Conservation (phyloP, 2,797 vertebrate species). For the Botia almorhae region DNA sequence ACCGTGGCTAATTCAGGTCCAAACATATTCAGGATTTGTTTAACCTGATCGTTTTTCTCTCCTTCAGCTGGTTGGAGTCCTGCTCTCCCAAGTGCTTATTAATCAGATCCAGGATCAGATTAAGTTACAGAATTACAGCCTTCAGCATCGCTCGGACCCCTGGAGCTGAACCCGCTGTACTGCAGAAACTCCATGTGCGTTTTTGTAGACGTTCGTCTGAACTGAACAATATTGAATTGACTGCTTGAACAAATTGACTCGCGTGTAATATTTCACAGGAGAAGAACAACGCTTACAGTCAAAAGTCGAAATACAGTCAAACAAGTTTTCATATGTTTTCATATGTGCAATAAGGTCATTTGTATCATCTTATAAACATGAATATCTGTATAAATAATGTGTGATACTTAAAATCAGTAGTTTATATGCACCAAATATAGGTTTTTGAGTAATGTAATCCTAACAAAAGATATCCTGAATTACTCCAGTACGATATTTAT, state of each 20-base stretch:
- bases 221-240: neutral
- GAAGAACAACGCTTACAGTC: neutral
- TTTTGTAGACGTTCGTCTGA: conserved; percentile 16
- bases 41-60: conserved; percentile 19
- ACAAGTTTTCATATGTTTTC: no score
- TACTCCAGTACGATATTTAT: neutral
- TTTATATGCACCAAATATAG: neutral
- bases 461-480: neutral
- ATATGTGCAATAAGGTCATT: neutral
- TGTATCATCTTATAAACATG: neutral
- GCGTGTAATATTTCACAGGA: neutral
- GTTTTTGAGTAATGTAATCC: neutral
- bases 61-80: conserved; percentile 88
- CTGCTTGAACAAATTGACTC: no score
- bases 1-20: no score
- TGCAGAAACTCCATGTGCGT: neutral
- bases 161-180: conserved; percentile 79
- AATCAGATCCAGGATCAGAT: conserved; percentile 92
- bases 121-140: conserved; percentile 88
- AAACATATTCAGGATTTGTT: neutral
- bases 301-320: no score
- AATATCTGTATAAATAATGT: neutral
- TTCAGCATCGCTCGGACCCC: conserved; percentile 82
- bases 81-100: conserved; percentile 89
- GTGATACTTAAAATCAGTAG: neutral